Conservation (phyloP, 2,797 vertebrate genomes). For the Pantherophis vulpinus region DNA sequence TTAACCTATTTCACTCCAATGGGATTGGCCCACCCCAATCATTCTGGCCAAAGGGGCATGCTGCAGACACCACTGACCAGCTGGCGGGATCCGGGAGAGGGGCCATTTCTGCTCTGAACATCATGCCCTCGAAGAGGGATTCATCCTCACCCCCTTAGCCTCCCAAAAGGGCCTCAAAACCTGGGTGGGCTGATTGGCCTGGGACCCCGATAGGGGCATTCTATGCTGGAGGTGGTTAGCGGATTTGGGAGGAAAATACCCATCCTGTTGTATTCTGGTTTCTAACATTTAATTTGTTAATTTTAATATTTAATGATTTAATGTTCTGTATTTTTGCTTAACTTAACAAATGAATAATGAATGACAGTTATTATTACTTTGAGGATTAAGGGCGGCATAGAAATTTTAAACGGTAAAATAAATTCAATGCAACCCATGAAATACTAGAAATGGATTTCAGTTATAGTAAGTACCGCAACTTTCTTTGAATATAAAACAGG, state of each 20-base stretch:
- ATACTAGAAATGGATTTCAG: not conserved
- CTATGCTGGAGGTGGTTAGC: not conserved
- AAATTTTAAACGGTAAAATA: not conserved
- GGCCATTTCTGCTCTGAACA: not conserved
- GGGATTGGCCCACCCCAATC: too few relatives aligned
- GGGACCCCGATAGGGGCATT: too few relatives aligned
- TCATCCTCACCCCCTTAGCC: not conserved
- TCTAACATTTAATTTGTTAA: not conserved
- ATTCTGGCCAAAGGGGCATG: too few relatives aligned
- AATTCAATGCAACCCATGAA: not conserved
- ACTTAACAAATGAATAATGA: not conserved
- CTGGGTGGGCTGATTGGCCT: not conserved
- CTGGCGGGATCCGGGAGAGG: too few relatives aligned
- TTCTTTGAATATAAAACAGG: not conserved
- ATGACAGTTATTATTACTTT: not conserved
- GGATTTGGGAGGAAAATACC: too few relatives aligned
- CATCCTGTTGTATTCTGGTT: too few relatives aligned
- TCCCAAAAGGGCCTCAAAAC: not conserved
- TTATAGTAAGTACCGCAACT: not conserved
- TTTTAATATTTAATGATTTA: not conserved
- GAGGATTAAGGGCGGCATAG: not conserved
- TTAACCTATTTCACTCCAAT: too few relatives aligned
- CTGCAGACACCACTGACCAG: too few relatives aligned
- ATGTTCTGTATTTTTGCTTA: not conserved
- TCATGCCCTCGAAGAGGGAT: not conserved